Percentiles rank a stretch among this genome's conserved stretches.
Evolutionary conservation across 2,797 vertebrate species (phyloP).

Genomic region (Malacoctenus gilli): DNA sequence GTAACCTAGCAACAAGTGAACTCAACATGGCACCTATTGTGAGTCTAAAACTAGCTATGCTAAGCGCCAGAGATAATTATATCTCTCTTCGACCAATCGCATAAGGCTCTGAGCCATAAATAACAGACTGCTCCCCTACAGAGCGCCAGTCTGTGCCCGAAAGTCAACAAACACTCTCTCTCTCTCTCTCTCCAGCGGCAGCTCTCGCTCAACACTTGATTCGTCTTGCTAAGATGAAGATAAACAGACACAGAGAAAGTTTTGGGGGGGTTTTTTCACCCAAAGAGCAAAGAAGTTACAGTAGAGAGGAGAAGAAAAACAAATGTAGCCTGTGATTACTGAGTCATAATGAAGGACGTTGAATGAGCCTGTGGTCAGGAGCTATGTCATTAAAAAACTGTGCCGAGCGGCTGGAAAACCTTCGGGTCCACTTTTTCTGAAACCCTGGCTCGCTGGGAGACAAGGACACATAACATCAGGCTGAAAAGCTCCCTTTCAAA

Average conservation of each 20-base stretch:
- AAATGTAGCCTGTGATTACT: conserved; percentile 76
- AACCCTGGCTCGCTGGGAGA: conserved; percentile 47
- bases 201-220: conserved; percentile 65
- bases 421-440: conserved; percentile 64
- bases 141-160: conserved; percentile 70
- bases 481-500: conserved; percentile 27
- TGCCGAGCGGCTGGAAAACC: conserved; percentile 55
- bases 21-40: conserved; percentile 70
- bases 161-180: conserved; percentile 81
- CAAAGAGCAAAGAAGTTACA: conserved; percentile 29
- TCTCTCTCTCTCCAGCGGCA: conserved; percentile 72
- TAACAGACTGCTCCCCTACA: conserved; percentile 76
- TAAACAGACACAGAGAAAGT: conserved; percentile 39
- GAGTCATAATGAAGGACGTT: conserved; percentile 72
- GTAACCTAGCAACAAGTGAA: conserved; percentile 77
- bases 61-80: conserved; percentile 77
- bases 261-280: conserved; percentile 43
- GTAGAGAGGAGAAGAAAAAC: conserved; percentile 65
- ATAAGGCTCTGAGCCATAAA: conserved; percentile 74
- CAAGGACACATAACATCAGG: conserved; percentile 23
- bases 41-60: conserved; percentile 67
- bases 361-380: conserved; percentile 65
- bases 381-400: conserved; percentile 73
- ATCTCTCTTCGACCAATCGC: conserved; percentile 75
- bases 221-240: conserved; percentile 45